A percentile compares a stretch with the other conserved stretches of the same genome.
Conservation (phyloP, 2,888 invertebrate species). For the Caenorhabditis macrosperma region DNA sequence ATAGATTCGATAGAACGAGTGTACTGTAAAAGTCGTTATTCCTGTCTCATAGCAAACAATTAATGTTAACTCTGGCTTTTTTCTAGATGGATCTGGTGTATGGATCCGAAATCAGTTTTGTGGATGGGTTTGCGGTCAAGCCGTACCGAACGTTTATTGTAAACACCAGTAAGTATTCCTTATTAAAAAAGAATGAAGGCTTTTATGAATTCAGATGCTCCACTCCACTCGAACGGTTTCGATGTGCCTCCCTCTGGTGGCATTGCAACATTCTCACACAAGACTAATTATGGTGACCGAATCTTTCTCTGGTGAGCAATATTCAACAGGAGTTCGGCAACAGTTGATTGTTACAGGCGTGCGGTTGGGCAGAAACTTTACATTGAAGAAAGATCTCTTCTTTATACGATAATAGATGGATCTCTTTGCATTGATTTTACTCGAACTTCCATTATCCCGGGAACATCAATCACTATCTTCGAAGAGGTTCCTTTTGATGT, state of each 20-base stretch:
- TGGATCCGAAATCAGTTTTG: slow-evolving; percentile 61
- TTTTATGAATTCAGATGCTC: slow-evolving; percentile 69
- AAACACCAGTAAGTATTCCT: slow-evolving; percentile 65
- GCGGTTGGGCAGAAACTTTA: slow-evolving; percentile 71
- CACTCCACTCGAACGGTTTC: slow-evolving; percentile 67
- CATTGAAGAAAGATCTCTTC: slow-evolving; percentile 72
- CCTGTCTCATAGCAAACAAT: too few species aligned
- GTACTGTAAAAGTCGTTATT: too few species aligned
- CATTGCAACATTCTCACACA: slow-evolving; percentile 67
- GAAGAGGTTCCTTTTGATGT: slow-evolving; percentile 10
- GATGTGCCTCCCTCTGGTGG: slow-evolving; percentile 71
- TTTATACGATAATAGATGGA: slow-evolving; percentile 62
- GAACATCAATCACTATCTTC: slow-evolving; percentile 58
- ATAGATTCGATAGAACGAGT: too few species aligned
- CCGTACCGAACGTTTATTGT: slow-evolving; percentile 64
- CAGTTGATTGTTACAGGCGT: slow-evolving; percentile 65
- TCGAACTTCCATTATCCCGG: slow-evolving; percentile 72
- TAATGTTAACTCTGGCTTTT: too few species aligned
- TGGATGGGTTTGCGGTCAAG: slow-evolving; percentile 56
- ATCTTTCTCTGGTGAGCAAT: slow-evolving; percentile 72
- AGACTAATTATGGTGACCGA: slow-evolving; percentile 65
- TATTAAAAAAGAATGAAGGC: not conserved
- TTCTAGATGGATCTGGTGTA: slow-evolving; percentile 62
- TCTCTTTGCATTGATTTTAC: slow-evolving; percentile 74
- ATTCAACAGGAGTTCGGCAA: too few species aligned